Evolutionary conservation across 2,888 invertebrate species (phyloP), one percentile per base, ranked within the genome.

Genomic region (Cheilosia soror): DNA sequence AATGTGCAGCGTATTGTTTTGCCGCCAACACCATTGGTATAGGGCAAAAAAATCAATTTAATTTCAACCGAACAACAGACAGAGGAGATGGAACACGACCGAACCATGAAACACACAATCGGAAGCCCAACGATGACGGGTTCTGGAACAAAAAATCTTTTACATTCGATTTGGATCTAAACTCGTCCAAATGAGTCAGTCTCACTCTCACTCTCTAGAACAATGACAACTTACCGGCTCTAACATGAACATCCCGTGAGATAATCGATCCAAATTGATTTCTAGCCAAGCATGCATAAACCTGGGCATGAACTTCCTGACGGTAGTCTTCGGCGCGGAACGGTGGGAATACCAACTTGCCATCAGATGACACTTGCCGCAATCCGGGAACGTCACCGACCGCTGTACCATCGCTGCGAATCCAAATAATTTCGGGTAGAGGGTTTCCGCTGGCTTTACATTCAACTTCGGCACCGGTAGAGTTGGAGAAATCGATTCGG

Each of bases 321-420:
- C 97, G 95, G 91, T 98, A 98, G 92, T 97, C 97, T 92, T 97
- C 97, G 66, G 97, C 97, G 80, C 98, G 95, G 94, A 98, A 98
- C 42, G 98, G 98, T 81, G 97, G 97, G 92, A 98, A 98, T 66
- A 97, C 96, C 89, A 98, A 93, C 91, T 98, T 98, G 90, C 98
- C 98, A 92, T 98, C 98, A 73, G 97, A 96, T 89, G 97, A 91
- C 89, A 96, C 97, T 94, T 97, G 96, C 93, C 97, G 93, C 78
- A 97, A 93, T 89, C 96, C 98, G 88, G 97, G 97, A 40, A 98
- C 97, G 91, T 97, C 97, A 80, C 97, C 97, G 80, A 98, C 97
- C 83, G 97, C 97, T 79, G 96, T 96, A 78, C 98, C 98, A 92
- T 98, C 98, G 88, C 96, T 95, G 89, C 97, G 95, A 68, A 98